These are phyloP conservation scores for Lordiphosa clarofinis DNA, from an alignment of 1,140 invertebrate species.

Conservation along the genomic window DNA sequence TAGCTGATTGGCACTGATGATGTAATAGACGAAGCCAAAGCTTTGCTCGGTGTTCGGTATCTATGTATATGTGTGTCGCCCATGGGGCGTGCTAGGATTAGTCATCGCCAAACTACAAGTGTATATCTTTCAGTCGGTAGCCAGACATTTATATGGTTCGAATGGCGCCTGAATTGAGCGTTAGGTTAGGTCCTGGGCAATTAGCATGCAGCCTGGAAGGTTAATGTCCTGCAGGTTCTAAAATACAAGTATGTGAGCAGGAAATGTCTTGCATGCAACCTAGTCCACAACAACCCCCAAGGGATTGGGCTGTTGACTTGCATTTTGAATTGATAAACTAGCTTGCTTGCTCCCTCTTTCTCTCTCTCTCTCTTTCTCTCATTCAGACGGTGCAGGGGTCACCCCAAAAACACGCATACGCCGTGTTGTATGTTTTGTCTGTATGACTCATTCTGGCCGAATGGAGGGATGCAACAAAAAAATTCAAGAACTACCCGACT, in stretches of 20 bases:
- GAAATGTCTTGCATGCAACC: conserved; percentile 24
- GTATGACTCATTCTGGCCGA: not conserved
- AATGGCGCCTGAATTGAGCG: conserved; percentile 34
- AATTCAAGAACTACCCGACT: not conserved
- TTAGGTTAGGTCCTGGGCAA: conserved; percentile 23
- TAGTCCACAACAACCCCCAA: too few relatives aligned
- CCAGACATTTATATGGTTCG: conserved; percentile 36
- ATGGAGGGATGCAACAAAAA: not conserved
- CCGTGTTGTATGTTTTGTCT: conserved; percentile 4
- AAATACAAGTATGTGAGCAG: conserved; percentile 14
- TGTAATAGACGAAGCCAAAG: conserved; percentile 37
- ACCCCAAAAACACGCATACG: conserved; percentile 39
- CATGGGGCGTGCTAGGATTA: conserved; percentile 22
- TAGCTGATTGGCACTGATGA: conserved; percentile 25
- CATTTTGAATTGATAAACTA: too few relatives aligned
- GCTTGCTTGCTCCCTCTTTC: not conserved
- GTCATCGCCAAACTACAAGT: conserved; percentile 26
- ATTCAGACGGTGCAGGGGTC: not conserved
- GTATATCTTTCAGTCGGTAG: conserved; percentile 20
- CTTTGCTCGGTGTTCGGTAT: conserved; percentile 4
- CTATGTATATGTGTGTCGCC: not conserved
- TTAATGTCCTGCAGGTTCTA: conserved; percentile 32
- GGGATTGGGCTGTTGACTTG: too few relatives aligned
- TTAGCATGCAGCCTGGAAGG: conserved; percentile 29
- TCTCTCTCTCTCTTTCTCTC: conserved; percentile 7